phyloP scores from a whole-genome alignment of 2,888 invertebrate species.

The Pyrocoelia pectoralis region DNA sequence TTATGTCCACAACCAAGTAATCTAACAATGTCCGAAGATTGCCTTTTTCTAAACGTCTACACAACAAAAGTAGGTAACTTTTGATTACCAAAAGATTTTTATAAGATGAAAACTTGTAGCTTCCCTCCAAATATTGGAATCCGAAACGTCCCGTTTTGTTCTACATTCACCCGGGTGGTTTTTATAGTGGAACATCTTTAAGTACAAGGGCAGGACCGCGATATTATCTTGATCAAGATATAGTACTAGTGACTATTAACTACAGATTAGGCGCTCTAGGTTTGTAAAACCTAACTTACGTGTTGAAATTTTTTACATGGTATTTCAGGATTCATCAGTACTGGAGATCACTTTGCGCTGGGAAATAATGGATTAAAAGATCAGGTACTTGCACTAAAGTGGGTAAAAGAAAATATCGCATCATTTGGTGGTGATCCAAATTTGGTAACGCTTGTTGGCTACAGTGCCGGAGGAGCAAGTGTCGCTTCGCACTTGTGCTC shows the following conservation, averaged over 20 bases:
- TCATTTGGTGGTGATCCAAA: constrained; percentile 74
- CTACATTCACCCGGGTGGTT: constrained; percentile 70
- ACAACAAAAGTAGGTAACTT: constrained; percentile 57
- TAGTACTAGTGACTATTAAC: constrained; percentile 68
- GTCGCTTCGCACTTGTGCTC: constrained; percentile 42
- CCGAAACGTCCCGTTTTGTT: constrained; percentile 64
- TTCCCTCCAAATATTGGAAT: constrained; percentile 16
- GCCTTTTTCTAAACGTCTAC: constrained; percentile 71
- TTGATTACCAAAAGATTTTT: background rate
- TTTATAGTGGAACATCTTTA: constrained; percentile 65
- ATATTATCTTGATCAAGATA: constrained; percentile 65
- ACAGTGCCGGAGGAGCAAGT: constrained; percentile 61
- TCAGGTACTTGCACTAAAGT: constrained; percentile 71
- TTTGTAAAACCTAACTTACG: no score
- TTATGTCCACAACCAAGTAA: constrained; percentile 51
- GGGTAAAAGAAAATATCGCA: constrained; percentile 72
- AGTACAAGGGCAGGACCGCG: constrained; percentile 63
- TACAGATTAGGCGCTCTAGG: constrained; percentile 64
- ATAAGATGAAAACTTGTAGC: background rate
- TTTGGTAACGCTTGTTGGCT: constrained; percentile 70
- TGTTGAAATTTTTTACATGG: background rate
- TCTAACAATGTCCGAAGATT: constrained; percentile 66
- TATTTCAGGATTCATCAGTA: constrained; percentile 60
- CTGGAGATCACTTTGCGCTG: constrained; percentile 70
- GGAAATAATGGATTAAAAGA: constrained; percentile 78